Base-by-base conservation (phyloP, 1,140 invertebrate genomes). In the Drosophila sproati region DNA sequence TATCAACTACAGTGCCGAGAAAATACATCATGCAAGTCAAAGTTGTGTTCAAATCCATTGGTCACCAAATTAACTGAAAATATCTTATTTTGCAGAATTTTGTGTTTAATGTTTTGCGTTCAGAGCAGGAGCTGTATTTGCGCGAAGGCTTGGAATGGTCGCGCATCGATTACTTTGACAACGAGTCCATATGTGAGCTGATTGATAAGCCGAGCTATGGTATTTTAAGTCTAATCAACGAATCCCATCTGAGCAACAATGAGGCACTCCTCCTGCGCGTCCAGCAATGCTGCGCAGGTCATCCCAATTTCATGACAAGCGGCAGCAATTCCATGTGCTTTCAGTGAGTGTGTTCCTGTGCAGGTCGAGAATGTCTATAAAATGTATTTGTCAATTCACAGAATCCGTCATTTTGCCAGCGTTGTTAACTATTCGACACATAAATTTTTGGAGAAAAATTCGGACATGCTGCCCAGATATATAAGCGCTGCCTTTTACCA, bases 1-100 rank as follows among this genome's bases (percentile, higher is more conserved):
- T 60, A 97, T 98, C 78, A 98, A 98, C 94, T 98, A 97, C 93
- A 97, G 96, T 91, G 97, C 97, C 91, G 97, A 98, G 93, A 97
- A 97, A 91, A 94, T 98, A 59, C 97, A 98, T 91, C 96, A 92
- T 67, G 91, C 64, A 75, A 37, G 70, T 55, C 10, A 5, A 3
- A 28, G 3, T 29, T 31, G 0, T 6, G 32, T 3, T 29, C 12
- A 10, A 28, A 32, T 39, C n/a, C 5, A 20, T 20, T 37, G 7
- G 5, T 51, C 6, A 62, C 48, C 28, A 8, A 54, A 5, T 12
- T 57, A n/a, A 37, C n/a, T 37, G 35, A 34, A n/a, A 4, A n/a
- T 3, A n/a, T 48, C 60, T 51, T 0, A 20, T 10, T 12, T 72
- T 52, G 5, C 41, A 92, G 88, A 91, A 91, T 43, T 93, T 91